Evolutionary conservation across 2,797 vertebrate species (phyloP).

Genomic region (Bucorvus abyssinicus): DNA sequence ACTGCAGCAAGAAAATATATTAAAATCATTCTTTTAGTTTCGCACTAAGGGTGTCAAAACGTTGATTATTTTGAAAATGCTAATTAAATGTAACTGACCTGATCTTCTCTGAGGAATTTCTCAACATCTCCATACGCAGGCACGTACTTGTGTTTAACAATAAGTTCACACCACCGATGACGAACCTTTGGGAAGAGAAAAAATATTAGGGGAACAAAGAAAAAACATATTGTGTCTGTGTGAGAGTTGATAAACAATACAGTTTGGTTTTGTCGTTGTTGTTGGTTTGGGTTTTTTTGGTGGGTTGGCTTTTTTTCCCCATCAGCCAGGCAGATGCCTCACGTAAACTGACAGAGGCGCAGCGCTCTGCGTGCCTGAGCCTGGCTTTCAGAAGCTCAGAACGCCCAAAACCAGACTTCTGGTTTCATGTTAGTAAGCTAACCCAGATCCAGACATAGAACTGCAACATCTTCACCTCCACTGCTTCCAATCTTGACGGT

Average conservation of each 20-base stretch:
- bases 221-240: background rate
- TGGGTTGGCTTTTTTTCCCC: background rate
- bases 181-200: slow-evolving; percentile 78
- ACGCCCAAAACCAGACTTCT: background rate
- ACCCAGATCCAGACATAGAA: background rate
- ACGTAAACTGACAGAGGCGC: background rate
- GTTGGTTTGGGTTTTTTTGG: background rate
- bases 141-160: slow-evolving; percentile 84
- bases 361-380: accelerated
- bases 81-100: slow-evolving; percentile 75
- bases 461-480: background rate
- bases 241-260: background rate
- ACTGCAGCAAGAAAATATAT: background rate
- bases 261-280: background rate
- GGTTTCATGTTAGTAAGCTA: background rate
- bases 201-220: background rate
- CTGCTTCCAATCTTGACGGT: background rate
- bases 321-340: background rate
- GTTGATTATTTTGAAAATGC: background rate
- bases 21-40: background rate
- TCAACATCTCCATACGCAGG: slow-evolving; percentile 85
- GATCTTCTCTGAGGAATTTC: slow-evolving; percentile 87
- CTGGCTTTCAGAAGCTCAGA: background rate
- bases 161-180: slow-evolving; percentile 96
- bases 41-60: background rate